Conservation (phyloP, 2,888 invertebrate species). For the Plemyria rubiginata region DNA sequence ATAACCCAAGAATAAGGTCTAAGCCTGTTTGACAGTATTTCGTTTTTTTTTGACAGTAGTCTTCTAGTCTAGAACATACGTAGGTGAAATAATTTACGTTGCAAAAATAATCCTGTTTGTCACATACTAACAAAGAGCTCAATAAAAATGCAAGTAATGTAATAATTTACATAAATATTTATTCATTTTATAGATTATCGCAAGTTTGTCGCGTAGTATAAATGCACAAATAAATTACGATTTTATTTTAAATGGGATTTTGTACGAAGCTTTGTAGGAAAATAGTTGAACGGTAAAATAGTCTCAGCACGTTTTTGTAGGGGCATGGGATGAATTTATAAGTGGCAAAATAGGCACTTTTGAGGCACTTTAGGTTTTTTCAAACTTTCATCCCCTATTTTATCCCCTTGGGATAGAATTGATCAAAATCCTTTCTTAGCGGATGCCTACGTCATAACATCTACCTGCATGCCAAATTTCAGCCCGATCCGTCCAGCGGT, state of each 20-base stretch:
- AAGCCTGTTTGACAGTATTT: too few relatives aligned
- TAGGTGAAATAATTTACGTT: conserved; percentile 1
- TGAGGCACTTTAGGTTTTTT: too few relatives aligned
- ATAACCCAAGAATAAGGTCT: not conserved
- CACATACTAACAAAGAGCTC: conserved; percentile 18
- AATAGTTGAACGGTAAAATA: conserved; percentile 1
- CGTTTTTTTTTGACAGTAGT: too few relatives aligned
- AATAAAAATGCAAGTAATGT: conserved; percentile 17
- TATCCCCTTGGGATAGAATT: too few relatives aligned
- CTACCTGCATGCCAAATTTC: too few relatives aligned
- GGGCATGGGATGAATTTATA: conserved; percentile 9
- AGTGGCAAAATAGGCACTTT: not conserved
- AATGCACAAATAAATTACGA: conserved; percentile 3
- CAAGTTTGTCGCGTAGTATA: conserved; percentile 7
- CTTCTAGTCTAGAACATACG: too few relatives aligned
- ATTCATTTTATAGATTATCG: conserved; percentile 4
- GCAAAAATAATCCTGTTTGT: conserved; percentile 8
- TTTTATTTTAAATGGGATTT: not conserved
- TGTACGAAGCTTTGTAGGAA: conserved; percentile 1
- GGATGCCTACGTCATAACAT: too few relatives aligned
- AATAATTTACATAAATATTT: conserved; percentile 13
- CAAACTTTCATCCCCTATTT: too few relatives aligned
- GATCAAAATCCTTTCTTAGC: too few relatives aligned
- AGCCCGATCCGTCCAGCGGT: too few relatives aligned
- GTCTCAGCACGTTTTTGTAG: not conserved